Base-by-base conservation (phyloP, 2,113 vertebrate genomes). In the Pomatorhinus ruficollis region DNA sequence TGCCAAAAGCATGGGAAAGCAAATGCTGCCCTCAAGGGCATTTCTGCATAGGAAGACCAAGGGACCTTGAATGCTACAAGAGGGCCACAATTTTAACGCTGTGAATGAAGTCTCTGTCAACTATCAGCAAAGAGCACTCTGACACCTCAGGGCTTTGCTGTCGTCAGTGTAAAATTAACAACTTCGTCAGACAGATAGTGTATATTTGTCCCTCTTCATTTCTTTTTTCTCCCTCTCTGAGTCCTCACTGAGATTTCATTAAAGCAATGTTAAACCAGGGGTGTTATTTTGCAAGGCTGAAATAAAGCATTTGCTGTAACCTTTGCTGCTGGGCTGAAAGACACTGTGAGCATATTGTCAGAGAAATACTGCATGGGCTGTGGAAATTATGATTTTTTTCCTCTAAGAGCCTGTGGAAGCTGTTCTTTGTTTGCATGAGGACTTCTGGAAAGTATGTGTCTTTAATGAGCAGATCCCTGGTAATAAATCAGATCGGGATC, bases 151-250 rank as follows among this genome's bases (percentile, higher is more conserved):
- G 44, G 65, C 49, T 93, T 79, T 95, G 70, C 69, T 79, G 59
- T 77, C 6, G 2, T 83, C 89, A 74, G 42, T n/a, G 74, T 60
- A 79, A 96, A 95, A 95, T 91, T 72, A 91, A 91, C 63, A 69
- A 1, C 87, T 61, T 84, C 0, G 0, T 70, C 83, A 59, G 78
- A 94, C 25, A 70, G 61, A 91, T 45, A 84, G 75, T 85, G 30
- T 68, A 4, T 23, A 85, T 72, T 69, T 79, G 81, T 89, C 78
- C 25, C 53, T 91, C 76, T 69, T 60, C 6, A 61, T 72, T 93
- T 65, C 17, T 45, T 23, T 77, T 78, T 2, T 30, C 3, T 1
- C 6, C 8, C 7, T 3, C 30, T 79, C 14, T 3, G 4, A 69
- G 33, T 87, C n/a, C 61, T 57, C 65, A 53, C 74, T 69, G 24